Conservation (phyloP, 2,888 invertebrate species). For the Dasysyrphus tricinctus region DNA sequence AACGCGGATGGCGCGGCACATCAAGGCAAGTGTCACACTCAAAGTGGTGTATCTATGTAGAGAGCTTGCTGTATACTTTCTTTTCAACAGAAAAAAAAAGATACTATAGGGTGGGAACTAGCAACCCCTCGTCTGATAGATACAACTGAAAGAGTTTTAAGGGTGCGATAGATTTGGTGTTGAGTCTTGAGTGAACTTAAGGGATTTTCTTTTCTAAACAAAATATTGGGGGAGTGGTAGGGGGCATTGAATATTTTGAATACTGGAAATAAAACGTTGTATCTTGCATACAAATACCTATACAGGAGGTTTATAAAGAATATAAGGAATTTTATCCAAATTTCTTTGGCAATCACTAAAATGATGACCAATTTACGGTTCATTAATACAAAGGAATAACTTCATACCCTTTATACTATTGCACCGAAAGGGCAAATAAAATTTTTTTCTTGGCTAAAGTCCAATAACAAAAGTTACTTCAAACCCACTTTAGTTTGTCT, state of each 20-base stretch:
- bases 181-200: constrained; percentile 35
- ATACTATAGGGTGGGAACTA: background rate
- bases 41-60: background rate
- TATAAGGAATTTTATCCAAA: background rate
- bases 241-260: background rate
- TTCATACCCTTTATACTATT: no score
- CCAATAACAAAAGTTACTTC: no score
- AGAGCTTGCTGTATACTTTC: background rate
- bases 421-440: no score
- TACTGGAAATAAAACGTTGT: background rate
- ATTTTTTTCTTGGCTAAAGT: no score
- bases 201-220: constrained; percentile 18
- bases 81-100: background rate
- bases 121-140: constrained; percentile 25
- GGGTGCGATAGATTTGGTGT: constrained; percentile 43
- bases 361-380: background rate
- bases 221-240: background rate
- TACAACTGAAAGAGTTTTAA: constrained; percentile 39
- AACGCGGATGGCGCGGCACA: constrained; percentile 57
- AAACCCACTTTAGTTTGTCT: no score
- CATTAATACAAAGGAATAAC: no score
- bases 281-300: no score
- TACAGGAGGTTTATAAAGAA: background rate
- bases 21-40: constrained; percentile 66
- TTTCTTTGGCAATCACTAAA: background rate